Conservation (phyloP, 1,140 invertebrate genomes). For the Lepeophtheirus salmonis region DNA sequence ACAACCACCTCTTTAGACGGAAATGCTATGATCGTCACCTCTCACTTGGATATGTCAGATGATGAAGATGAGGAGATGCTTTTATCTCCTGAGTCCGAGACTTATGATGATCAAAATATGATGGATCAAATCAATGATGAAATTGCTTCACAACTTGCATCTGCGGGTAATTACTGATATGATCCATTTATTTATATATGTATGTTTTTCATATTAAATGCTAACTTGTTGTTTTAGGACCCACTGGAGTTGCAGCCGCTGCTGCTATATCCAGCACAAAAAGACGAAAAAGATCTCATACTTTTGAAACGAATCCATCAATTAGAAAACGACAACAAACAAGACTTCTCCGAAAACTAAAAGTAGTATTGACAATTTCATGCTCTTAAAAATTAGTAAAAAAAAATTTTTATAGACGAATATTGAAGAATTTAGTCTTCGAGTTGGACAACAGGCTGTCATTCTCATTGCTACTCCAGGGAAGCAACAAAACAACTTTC, state of each 20-base stretch:
- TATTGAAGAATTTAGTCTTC: constrained; percentile 88
- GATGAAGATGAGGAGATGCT: constrained; percentile 28
- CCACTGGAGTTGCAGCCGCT: constrained; percentile 84
- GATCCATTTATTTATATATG: neutral
- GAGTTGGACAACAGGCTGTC: constrained; percentile 92
- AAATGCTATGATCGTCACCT: too few relatives aligned
- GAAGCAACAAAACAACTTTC: constrained; percentile 79
- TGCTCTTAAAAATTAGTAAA: constrained; percentile 9
- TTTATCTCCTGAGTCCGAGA: constrained; percentile 39
- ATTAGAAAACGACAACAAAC: constrained; percentile 90
- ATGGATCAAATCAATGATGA: neutral
- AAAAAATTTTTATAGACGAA: constrained; percentile 47
- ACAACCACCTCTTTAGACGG: too few relatives aligned
- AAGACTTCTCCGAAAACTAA: constrained; percentile 61
- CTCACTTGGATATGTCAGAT: constrained; percentile 18
- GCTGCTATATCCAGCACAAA: constrained; percentile 89
- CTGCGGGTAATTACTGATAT: neutral
- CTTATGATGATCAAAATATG: neutral
- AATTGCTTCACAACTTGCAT: neutral
- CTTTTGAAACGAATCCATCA: constrained; percentile 94
- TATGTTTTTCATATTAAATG: constrained; percentile 10
- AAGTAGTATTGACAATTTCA: constrained; percentile 35
- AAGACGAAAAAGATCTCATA: constrained; percentile 81
- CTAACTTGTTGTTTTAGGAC: constrained; percentile 41
- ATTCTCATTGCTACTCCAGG: constrained; percentile 87